Percentiles rank a stretch among this genome's conserved stretches.
Evolutionary conservation across 2,113 vertebrate species (phyloP).

Genomic region (Podilymbus podiceps): DNA sequence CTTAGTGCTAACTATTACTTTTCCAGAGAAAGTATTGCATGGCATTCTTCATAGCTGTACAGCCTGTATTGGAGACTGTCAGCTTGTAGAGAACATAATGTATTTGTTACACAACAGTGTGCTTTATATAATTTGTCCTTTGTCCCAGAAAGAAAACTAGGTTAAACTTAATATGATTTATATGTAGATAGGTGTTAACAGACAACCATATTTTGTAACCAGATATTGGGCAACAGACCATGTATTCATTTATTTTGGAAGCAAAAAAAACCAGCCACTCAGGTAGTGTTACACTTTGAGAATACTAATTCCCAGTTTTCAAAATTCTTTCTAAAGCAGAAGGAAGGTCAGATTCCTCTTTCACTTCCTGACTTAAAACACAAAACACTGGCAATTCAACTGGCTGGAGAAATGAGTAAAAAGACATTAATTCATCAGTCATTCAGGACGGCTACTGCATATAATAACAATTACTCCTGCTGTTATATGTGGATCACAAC

Average conservation of each 20-base stretch:
- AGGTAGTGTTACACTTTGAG: neutral
- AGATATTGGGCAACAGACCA: neutral
- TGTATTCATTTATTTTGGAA: neutral
- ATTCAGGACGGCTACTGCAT: neutral
- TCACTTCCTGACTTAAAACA: neutral
- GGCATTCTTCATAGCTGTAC: neutral
- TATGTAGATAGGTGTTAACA: slow-evolving; percentile 4
- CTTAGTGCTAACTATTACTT: neutral
- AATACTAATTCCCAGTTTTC: neutral
- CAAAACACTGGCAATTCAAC: neutral
- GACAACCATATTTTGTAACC: neutral
- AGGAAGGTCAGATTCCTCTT: neutral
- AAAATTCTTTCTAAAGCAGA: neutral
- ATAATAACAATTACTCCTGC: neutral
- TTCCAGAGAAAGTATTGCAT: neutral
- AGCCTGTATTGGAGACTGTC: neutral
- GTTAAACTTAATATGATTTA: slow-evolving; percentile 13
- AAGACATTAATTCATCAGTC: neutral
- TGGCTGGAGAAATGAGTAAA: neutral
- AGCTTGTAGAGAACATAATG: neutral
- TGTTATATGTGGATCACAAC: neutral
- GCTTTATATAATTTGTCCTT: slow-evolving; percentile 27
- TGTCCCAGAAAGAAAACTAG: slow-evolving; percentile 41
- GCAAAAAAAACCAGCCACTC: neutral
- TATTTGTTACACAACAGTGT: slow-evolving; percentile 3